Evolutionary conservation across 1,140 invertebrate species (phyloP).

Genomic region (Goniozus legneri): DNA sequence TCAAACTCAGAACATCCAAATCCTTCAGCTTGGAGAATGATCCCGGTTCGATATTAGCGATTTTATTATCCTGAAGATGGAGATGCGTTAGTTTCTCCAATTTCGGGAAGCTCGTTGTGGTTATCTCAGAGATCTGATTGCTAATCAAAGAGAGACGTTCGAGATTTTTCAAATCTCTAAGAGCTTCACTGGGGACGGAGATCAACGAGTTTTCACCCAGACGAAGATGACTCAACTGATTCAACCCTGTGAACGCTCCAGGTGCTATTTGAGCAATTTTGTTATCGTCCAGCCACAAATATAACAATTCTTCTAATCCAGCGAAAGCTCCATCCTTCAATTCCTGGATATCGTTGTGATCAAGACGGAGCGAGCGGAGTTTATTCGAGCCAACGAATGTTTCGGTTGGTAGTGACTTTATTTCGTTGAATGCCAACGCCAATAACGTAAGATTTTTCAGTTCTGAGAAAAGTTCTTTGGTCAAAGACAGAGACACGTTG

Average conservation of each 20-base stretch:
- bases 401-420: no score
- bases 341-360: constrained; percentile 15
- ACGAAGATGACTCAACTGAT: constrained; percentile 6
- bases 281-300: constrained; percentile 21
- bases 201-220: constrained; percentile 16
- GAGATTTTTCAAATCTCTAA: constrained; percentile 15
- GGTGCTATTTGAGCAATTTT: no score
- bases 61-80: constrained; percentile 4
- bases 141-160: constrained; percentile 14
- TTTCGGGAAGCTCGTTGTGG: constrained; percentile 3
- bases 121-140: constrained; percentile 12
- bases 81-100: constrained; percentile 12
- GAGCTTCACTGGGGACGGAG: neutral
- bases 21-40: no score
- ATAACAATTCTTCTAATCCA: constrained; percentile 3
- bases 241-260: no score
- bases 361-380: constrained; percentile 14
- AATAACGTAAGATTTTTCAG: no score
- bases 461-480: no score
- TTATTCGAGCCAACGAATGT: no score
- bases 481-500: constrained; percentile 5
- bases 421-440: no score
- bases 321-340: no score
- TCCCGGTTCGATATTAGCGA: no score
- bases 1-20: no score